A percentile compares a stretch with the other conserved stretches of the same genome.
phyloP scores from a whole-genome alignment of 2,797 vertebrate genomes.

The Chiroxiphia lanceolata region DNA sequence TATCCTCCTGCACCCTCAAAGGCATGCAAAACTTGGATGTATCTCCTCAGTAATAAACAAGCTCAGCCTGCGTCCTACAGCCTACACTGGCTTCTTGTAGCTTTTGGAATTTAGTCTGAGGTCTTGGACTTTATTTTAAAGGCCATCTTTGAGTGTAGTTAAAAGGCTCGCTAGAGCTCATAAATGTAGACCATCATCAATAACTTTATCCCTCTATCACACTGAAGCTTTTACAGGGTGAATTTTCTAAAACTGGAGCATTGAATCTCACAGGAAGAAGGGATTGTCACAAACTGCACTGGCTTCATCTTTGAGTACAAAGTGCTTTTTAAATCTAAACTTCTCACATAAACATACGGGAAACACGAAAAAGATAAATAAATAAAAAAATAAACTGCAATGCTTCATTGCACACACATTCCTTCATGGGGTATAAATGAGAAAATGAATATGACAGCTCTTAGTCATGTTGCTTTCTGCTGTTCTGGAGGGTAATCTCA shows the following conservation, averaged over 20 bases:
- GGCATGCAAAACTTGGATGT: neutral
- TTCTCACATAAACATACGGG: neutral
- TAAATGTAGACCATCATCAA: neutral
- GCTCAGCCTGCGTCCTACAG: neutral
- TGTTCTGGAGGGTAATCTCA: neutral
- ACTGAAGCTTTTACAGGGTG: neutral
- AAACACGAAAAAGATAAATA: neutral
- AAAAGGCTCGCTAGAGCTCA: neutral
- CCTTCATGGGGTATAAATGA: neutral
- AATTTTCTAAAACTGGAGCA: neutral
- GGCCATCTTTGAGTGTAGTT: neutral
- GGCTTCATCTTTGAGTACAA: neutral
- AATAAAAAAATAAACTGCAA: neutral
- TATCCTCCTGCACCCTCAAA: neutral
- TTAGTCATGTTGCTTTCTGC: slow-evolving; percentile 3
- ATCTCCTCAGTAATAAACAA: neutral
- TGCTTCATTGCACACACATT: slow-evolving; percentile 3
- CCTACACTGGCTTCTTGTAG: neutral
- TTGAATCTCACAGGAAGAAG: neutral
- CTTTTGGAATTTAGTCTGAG: neutral
- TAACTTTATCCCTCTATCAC: neutral
- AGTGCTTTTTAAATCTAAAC: neutral
- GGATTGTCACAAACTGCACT: neutral
- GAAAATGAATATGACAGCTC: slow-evolving; percentile 7
- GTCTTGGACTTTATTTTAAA: neutral